Evolutionary conservation across 2,888 invertebrate species (phyloP).

Genomic region (Cerastis leucographa): DNA sequence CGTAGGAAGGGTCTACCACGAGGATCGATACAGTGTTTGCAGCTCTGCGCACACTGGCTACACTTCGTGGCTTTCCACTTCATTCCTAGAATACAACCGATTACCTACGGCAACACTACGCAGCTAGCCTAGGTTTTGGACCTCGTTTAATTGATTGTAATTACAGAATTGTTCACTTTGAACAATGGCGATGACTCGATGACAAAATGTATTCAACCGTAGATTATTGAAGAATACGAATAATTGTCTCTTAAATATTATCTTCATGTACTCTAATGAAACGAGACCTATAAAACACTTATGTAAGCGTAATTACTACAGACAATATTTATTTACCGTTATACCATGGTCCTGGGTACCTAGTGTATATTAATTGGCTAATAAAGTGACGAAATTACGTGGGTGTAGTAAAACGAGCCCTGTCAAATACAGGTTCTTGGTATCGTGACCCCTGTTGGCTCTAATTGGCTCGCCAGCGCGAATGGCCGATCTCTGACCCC

Average conservation of each 20-base stretch:
- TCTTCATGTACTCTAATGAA: constrained; percentile 13
- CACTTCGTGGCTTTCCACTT: constrained; percentile 25
- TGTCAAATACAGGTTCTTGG: constrained; percentile 80
- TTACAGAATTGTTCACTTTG: constrained; percentile 16
- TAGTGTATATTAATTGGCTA: constrained; percentile 61
- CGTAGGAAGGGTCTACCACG: constrained; percentile 50
- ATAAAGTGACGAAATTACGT: constrained; percentile 74
- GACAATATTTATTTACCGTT: constrained; percentile 49
- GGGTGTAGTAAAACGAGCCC: constrained; percentile 81
- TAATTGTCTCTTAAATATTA: constrained; percentile 24
- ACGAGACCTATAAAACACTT: constrained; percentile 29
- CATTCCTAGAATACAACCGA: constrained; percentile 25
- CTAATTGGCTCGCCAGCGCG: constrained; percentile 85
- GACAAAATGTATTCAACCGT: constrained; percentile 30
- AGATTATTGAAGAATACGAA: constrained; percentile 20
- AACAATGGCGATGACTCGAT: constrained; percentile 33
- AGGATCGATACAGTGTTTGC: constrained; percentile 52
- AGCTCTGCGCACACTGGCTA: constrained; percentile 38
- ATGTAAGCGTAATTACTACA: constrained; percentile 33
- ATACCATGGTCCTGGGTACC: constrained; percentile 36
- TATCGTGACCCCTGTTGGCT: constrained; percentile 82
- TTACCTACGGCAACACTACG: constrained; percentile 15
- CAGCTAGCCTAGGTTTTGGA: constrained; percentile 8
- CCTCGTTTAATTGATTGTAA: constrained; percentile 25
- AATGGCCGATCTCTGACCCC: constrained; percentile 88